A percentile compares a stretch with the other conserved stretches of the same genome.
Conservation (phyloP, 2,888 invertebrate species). For the Apoda limacodes region DNA sequence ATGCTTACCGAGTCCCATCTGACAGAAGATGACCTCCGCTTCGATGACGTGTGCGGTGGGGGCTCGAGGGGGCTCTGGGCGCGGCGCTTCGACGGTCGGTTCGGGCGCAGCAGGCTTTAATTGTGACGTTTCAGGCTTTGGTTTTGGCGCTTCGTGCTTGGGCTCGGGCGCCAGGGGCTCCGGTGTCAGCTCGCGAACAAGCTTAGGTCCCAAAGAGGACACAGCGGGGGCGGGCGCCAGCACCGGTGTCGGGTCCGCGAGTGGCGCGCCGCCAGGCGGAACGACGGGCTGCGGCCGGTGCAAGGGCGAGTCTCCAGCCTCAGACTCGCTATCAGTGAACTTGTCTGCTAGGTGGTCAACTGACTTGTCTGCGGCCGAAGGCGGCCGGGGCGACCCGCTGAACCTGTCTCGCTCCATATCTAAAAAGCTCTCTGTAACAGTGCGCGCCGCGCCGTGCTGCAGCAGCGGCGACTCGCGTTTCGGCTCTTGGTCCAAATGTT, state of each 20-base stretch:
- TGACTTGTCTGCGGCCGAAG: conserved; percentile 42
- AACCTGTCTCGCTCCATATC: conserved; percentile 63
- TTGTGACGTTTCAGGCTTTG: conserved; percentile 20
- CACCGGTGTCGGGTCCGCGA: conserved; percentile 20
- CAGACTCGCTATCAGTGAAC: conserved; percentile 71
- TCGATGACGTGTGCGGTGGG: conserved; percentile 66
- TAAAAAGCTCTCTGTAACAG: conserved; percentile 52
- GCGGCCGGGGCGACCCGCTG: conserved; percentile 41
- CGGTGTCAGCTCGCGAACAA: conserved; percentile 19
- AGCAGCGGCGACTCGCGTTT: conserved; percentile 40
- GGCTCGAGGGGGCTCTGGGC: conserved; percentile 32
- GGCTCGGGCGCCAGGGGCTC: conserved; percentile 17
- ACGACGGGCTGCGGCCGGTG: conserved; percentile 37
- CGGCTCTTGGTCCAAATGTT: conserved; percentile 75
- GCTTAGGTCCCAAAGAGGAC: conserved; percentile 10
- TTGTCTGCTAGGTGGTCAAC: conserved; percentile 61
- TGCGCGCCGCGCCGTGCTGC: conserved; percentile 27
- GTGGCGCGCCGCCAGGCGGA: conserved; percentile 16
- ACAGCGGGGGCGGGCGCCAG: conserved; percentile 20
- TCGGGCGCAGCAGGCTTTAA: conserved; percentile 11
- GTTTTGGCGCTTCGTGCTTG: conserved; percentile 19
- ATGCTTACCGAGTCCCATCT: conserved; percentile 78
- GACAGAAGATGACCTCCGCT: conserved; percentile 78
- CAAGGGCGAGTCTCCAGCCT: conserved; percentile 57
- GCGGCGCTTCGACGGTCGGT: conserved; percentile 15